Evolutionary conservation across 2,113 vertebrate genomes (phyloP).

Genomic region (Megaleporinus macrocephalus): DNA sequence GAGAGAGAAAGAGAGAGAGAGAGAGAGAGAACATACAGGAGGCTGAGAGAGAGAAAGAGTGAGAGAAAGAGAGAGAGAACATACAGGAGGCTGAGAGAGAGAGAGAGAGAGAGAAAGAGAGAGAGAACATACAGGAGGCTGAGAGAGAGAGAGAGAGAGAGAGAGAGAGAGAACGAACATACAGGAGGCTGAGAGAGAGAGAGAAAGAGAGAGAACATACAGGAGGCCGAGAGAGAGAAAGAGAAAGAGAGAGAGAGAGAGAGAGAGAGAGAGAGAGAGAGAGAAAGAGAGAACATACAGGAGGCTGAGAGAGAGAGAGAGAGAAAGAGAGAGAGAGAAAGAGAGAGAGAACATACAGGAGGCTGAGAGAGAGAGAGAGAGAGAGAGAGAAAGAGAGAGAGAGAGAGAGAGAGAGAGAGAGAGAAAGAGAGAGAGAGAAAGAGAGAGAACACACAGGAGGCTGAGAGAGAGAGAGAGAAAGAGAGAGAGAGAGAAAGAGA

Average conservation of each 20-base stretch:
- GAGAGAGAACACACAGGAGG: conserved; percentile 17
- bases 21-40: conserved; percentile 19
- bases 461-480: no score
- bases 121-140: background rate
- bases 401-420: background rate
- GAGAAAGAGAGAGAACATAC: background rate
- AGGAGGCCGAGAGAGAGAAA: conserved; percentile 35
- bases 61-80: no score
- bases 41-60: no score
- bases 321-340: background rate
- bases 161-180: no score
- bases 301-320: background rate
- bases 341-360: conserved; percentile 19
- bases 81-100: background rate
- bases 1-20: background rate
- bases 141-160: no score
- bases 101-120: background rate
- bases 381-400: no score
- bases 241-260: background rate
- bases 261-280: no score
- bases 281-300: no score
- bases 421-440: background rate
- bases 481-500: no score
- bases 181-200: background rate
- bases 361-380: no score